Conservation (phyloP, 2,888 invertebrate genomes). For the Tipula helvola region DNA sequence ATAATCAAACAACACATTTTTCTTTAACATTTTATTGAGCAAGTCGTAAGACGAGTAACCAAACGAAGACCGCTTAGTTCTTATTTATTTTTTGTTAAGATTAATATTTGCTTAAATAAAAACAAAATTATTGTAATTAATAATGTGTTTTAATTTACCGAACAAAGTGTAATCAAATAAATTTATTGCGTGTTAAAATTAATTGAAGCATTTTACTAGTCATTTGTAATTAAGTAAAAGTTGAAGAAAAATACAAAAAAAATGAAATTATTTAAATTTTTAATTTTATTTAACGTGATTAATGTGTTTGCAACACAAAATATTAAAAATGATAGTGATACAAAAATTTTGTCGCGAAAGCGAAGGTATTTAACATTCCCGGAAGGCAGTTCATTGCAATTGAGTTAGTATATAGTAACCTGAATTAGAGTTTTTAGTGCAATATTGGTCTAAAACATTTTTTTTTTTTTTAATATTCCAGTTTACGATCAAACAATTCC, state of each 20-base stretch:
- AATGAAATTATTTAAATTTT: background rate
- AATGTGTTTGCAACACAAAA: background rate
- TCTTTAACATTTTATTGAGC: background rate
- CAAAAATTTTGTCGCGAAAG: conserved; percentile 30
- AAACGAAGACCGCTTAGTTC: too few relatives aligned
- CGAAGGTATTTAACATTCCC: conserved; percentile 40
- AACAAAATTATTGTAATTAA: background rate
- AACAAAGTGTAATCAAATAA: background rate
- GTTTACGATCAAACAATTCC: conserved; percentile 30
- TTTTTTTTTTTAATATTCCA: conserved; percentile 16
- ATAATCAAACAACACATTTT: background rate
- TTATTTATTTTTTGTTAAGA: background rate
- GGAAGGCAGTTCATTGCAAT: conserved; percentile 37
- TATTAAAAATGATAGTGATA: background rate
- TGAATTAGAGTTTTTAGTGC: background rate
- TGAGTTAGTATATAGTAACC: conserved; percentile 26
- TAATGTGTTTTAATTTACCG: background rate
- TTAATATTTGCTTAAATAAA: background rate
- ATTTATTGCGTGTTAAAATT: background rate
- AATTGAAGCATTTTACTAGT: background rate
- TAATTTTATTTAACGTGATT: background rate
- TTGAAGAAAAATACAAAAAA: background rate
- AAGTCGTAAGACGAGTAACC: background rate
- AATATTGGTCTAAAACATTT: background rate
- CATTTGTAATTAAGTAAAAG: background rate